These are phyloP conservation scores for Contarinia nasturtii DNA, from an alignment of 1,140 invertebrate genomes.

Conservation along the genomic window DNA sequence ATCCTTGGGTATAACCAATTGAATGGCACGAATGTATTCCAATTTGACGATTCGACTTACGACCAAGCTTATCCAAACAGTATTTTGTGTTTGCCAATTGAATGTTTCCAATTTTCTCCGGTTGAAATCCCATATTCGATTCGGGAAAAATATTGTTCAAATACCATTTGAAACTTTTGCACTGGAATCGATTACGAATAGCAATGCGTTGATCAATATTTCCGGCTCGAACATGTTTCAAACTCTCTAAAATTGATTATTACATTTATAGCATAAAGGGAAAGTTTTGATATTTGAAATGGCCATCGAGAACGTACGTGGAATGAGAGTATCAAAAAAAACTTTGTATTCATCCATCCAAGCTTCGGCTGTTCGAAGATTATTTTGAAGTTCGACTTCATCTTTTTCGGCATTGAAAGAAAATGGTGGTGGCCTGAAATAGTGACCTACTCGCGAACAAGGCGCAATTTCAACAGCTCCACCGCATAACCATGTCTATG, in stretches of 20 bases:
- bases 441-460: slow-evolving; percentile 91
- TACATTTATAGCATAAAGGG: not conserved
- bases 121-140: not conserved
- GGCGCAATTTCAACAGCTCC: slow-evolving; percentile 88
- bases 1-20: no score
- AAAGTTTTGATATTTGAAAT: not conserved
- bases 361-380: not conserved
- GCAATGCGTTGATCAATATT: not conserved
- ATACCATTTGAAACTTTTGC: not conserved
- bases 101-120: no score
- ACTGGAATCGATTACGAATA: not conserved
- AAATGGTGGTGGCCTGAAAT: slow-evolving; percentile 97
- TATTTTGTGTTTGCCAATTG: no score
- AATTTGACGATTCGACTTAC: no score
- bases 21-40: no score
- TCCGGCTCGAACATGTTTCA: not conserved
- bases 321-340: not conserved
- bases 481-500: slow-evolving; percentile 97
- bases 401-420: slow-evolving; percentile 74
- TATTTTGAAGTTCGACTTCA: not conserved
- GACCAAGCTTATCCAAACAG: no score
- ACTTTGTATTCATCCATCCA: not conserved
- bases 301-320: not conserved
- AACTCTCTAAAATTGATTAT: not conserved
- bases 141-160: not conserved